Base-by-base conservation (phyloP, 2,113 vertebrate genomes). In the Loxodonta africana region DNA sequence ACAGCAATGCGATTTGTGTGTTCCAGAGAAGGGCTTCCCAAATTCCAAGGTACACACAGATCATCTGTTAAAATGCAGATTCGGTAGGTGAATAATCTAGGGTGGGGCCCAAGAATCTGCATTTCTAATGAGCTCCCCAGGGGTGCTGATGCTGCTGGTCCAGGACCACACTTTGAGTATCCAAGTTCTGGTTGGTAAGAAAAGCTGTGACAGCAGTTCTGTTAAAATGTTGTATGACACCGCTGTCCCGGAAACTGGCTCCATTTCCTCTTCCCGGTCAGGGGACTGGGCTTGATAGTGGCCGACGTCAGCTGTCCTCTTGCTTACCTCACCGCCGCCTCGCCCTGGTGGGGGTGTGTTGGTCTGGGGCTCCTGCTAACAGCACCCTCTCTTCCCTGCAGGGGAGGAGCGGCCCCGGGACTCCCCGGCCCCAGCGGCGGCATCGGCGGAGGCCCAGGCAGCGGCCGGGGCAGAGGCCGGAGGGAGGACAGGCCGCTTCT, bases 321-420 rank as follows among this genome's bases (percentile, higher is more conserved):
- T 11, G 30, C 48, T 85, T 41, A 74, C 0, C 1, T 15, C 69
- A 7, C 48, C 80, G 17, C 53, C 48, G 5, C 33, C 46, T 11
- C 1, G 69, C 33, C 33, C 37, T 41, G n/a, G 73, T 9, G 37
- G 37, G 20, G 37, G 23, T 74, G 20, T 74, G 20, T 41, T 74
- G 73, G 37, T 74, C 5, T 41, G n/a, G 37, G 53, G 44, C 37
- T 23, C 65, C 26, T 5, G 6, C 15, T 97, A 94, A 97, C 81
- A 5, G 3, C 1, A 5, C 71, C 63, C 83, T 98, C 84, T 98
- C 87, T 97, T 96, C 82, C 67, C 41, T 82, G 0, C 98, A 99
- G 99, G 99, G 99, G 99, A 99, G 98, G 99, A 99, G 95, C 99
- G 98, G 74, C 98, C 98, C 95, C 99, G 99, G 98, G 99, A 99